Evolutionary conservation across 2,113 vertebrate species (phyloP).

Genomic region (Calypte anna): DNA sequence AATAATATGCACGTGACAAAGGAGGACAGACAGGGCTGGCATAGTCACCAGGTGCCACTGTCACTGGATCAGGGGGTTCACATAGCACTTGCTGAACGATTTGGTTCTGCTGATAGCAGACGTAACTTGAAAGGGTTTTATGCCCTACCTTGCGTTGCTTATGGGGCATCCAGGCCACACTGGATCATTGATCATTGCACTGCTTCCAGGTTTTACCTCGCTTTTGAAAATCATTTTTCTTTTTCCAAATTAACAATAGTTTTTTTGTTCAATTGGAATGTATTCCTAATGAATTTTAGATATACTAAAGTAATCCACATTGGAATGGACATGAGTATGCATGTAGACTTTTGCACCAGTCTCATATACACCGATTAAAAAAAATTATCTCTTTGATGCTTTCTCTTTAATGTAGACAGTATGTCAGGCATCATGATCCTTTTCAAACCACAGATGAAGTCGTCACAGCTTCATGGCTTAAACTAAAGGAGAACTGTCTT

Average conservation of each 20-base stretch:
- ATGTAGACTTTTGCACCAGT: neutral
- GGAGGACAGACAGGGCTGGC: neutral
- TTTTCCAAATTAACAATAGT: neutral
- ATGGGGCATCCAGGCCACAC: neutral
- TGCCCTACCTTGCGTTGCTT: neutral
- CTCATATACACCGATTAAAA: neutral
- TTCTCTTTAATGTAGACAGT: neutral
- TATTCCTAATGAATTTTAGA: neutral
- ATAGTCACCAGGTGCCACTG: neutral
- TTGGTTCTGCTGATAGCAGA: neutral
- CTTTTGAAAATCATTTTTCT: neutral
- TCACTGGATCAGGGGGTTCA: fast-evolving
- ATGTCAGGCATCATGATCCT: neutral
- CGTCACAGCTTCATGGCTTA: neutral
- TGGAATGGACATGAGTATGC: neutral
- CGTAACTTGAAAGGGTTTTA: fast-evolving
- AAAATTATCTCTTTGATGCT: neutral
- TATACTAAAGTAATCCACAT: neutral
- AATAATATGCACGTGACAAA: fast-evolving
- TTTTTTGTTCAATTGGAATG: neutral
- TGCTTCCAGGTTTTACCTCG: neutral
- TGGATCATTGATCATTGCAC: neutral
- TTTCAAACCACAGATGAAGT: neutral
- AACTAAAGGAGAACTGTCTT: neutral
- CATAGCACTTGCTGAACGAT: neutral